Conservation (phyloP, 2,797 vertebrate species). For the Ispidina lecontei region DNA sequence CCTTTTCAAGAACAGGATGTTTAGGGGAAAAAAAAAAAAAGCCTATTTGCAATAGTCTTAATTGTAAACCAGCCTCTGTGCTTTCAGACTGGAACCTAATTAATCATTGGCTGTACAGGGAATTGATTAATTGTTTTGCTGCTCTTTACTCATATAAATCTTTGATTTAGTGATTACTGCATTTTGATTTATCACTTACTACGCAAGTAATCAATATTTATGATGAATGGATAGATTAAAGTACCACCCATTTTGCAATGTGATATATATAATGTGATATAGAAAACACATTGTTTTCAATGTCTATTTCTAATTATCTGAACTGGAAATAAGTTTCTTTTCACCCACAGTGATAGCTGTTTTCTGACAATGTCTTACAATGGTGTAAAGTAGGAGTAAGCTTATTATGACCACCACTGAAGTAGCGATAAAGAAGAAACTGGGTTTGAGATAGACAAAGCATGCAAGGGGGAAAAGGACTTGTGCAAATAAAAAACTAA, state of each 20-base stretch:
- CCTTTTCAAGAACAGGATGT: slow-evolving; percentile 62
- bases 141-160: slow-evolving; percentile 91
- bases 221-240: slow-evolving; percentile 88
- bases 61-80: slow-evolving; percentile 73
- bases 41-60: slow-evolving; percentile 72
- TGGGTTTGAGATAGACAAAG: not conserved
- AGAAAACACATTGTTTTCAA: slow-evolving; percentile 20
- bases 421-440: not conserved
- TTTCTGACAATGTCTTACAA: not conserved
- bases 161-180: slow-evolving; percentile 89
- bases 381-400: not conserved
- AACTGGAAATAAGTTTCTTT: slow-evolving; percentile 28
- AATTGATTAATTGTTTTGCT: slow-evolving; percentile 85
- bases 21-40: slow-evolving; percentile 31
- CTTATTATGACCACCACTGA: not conserved
- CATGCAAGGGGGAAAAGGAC: not conserved
- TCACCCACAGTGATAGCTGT: not conserved
- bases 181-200: slow-evolving; percentile 87
- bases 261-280: slow-evolving; percentile 52
- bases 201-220: slow-evolving; percentile 88
- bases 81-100: slow-evolving; percentile 83
- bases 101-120: slow-evolving; percentile 84
- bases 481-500: not conserved
- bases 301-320: slow-evolving; percentile 47
- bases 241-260: slow-evolving; percentile 74